Conservation (phyloP, 2,113 vertebrate genomes). For the Amblyornis subalaris region DNA sequence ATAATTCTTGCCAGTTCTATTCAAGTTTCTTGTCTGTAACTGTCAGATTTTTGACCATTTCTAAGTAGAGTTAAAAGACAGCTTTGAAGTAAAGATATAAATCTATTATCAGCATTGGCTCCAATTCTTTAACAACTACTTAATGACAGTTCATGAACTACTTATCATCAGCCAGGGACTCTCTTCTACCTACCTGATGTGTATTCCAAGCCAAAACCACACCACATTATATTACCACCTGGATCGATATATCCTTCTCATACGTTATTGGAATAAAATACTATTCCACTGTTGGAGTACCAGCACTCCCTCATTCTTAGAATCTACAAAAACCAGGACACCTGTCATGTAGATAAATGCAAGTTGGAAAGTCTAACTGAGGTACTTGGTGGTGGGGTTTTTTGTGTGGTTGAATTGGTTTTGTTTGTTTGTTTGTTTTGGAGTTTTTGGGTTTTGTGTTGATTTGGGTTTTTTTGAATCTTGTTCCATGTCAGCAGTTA, state of each 20-base stretch:
- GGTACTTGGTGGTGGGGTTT: not conserved
- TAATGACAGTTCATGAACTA: not conserved
- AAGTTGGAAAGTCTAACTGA: not conserved
- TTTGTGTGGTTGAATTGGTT: not conserved
- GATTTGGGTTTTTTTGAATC: not conserved
- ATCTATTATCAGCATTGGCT: not conserved
- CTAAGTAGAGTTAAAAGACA: not conserved
- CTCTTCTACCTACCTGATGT: not conserved
- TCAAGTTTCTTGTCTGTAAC: not conserved
- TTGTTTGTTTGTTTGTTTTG: not conserved
- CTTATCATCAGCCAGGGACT: not conserved
- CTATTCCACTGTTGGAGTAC: not conserved
- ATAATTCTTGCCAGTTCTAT: not conserved
- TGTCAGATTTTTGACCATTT: not conserved
- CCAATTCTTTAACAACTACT: not conserved
- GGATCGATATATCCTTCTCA: not conserved
- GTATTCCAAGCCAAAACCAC: not conserved
- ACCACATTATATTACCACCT: not conserved
- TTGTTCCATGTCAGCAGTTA: not conserved
- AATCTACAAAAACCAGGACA: not conserved
- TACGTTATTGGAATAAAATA: not conserved
- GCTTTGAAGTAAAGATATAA: not conserved
- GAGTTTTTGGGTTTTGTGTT: not conserved
- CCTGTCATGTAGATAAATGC: not conserved
- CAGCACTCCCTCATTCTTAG: not conserved